Percentiles rank a stretch among this genome's conserved stretches.
phyloP scores from a whole-genome alignment of 2,888 invertebrate genomes.

The Ferrisia virgata region DNA sequence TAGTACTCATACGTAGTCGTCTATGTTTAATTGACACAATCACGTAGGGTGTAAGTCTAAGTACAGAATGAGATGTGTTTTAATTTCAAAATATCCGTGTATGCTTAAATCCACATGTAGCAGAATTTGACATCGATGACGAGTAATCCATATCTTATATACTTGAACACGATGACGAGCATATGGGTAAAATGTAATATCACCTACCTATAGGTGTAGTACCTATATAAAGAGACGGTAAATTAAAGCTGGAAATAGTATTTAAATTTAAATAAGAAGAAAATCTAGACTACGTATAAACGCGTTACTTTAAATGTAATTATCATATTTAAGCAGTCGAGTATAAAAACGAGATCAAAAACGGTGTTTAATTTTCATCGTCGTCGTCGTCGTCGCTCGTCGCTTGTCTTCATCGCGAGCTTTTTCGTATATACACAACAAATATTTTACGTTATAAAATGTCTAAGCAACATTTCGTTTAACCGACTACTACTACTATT shows the following conservation, averaged over 20 bases:
- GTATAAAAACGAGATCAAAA: slow-evolving; percentile 11
- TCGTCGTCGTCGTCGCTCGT: neutral
- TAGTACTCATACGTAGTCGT: neutral
- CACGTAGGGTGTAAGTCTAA: too few relatives aligned
- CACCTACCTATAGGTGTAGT: neutral
- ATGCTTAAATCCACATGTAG: neutral
- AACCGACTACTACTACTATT: neutral
- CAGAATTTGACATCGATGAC: neutral
- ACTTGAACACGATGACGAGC: too few relatives aligned
- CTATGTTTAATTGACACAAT: neutral
- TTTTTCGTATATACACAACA: neutral
- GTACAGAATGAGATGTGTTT: neutral
- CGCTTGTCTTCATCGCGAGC: neutral
- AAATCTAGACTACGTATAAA: neutral
- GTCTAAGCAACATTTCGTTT: neutral
- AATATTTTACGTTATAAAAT: neutral
- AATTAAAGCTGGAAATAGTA: neutral
- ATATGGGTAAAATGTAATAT: too few relatives aligned
- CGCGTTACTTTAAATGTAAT: slow-evolving; percentile 10
- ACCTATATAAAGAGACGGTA: neutral
- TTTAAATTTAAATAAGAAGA: neutral
- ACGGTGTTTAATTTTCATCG: slow-evolving; percentile 1
- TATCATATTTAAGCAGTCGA: slow-evolving; percentile 6
- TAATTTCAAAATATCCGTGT: neutral
- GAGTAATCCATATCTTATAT: neutral